Evolutionary conservation across 2,888 invertebrate genomes (phyloP).

Genomic region (Arrhopalites spinosus): DNA sequence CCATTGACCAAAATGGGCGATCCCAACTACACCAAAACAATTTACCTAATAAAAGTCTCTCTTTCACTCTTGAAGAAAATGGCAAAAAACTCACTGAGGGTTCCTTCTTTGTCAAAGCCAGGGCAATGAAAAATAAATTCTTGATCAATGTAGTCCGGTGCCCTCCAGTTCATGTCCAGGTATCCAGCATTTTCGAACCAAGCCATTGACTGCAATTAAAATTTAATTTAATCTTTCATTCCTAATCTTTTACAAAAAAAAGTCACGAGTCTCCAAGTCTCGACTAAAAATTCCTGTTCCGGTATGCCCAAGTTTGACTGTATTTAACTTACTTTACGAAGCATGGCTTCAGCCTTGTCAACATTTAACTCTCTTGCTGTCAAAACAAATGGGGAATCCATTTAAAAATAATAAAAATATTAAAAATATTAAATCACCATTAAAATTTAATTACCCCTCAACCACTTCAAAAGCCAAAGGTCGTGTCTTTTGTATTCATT

Average conservation of each 20-base stretch:
- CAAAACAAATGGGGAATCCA: no score
- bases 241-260: no score
- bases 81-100: conserved; percentile 37
- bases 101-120: conserved; percentile 50
- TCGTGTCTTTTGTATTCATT: not conserved
- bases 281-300: no score
- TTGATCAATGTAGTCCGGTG: conserved; percentile 39
- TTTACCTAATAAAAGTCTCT: no score
- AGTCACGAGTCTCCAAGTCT: no score
- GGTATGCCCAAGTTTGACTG: no score
- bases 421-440: no score
- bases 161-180: conserved; percentile 46
- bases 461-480: not conserved
- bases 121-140: conserved; percentile 43
- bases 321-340: not conserved
- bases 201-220: no score
- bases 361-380: not conserved
- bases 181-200: no score
- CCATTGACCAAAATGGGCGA: conserved; percentile 33
- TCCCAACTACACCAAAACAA: not conserved
- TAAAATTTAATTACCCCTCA: not conserved
- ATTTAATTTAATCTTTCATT: no score
- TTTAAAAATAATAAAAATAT: no score
- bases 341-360: not conserved
- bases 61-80: not conserved